Evolutionary conservation across 2,113 vertebrate species (phyloP), one percentile per base, ranked within the genome.

Genomic region (Siniperca chuatsi): DNA sequence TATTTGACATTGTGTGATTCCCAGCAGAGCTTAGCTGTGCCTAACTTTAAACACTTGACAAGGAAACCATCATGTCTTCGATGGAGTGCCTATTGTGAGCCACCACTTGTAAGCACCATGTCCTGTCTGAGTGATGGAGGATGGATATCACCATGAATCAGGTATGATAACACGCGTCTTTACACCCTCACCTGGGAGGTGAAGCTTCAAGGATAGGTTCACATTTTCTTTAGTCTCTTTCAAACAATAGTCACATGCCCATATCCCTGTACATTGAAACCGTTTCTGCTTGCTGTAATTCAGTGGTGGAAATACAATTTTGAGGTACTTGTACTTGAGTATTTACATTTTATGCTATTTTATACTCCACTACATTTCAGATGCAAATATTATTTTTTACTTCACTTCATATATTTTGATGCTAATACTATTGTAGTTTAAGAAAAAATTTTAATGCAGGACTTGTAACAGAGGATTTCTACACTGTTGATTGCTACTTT

Each of bases 111-210:
- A 11, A 21, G 33, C 2, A 20, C 2, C 67, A 33, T 21, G 25
- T 70, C 68, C 50, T 37, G 33, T 2, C 18, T 54, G 42, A 67
- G 23, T 11, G 37, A 40, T 23, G 54, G 52, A 42, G 52, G 21
- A 6, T 44, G 4, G 35, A 54, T 1, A 2, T 52, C 58, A 2
- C 4, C 25, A 50, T 64, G 12, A 64, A 29, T 29, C 33, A 25
- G 75, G 75, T 77, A 66, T 67, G 35, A 23, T 46, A 55, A 33
- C 50, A 44, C 33, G 29, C 25, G 2, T 72, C 50, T 54, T 65
- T 3, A 44, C 42, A 29, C 23, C 23, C 23, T 58, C 11, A 25
- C 12, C n/a, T 6, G 6, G 2, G 25, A 64, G 61, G 7, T 20
- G 61, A 20, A 37, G 61, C 4, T 64, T 40, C 18, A 37, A 8